Conservation (phyloP, 2,113 vertebrate species). For the Recurvirostra avosetta region DNA sequence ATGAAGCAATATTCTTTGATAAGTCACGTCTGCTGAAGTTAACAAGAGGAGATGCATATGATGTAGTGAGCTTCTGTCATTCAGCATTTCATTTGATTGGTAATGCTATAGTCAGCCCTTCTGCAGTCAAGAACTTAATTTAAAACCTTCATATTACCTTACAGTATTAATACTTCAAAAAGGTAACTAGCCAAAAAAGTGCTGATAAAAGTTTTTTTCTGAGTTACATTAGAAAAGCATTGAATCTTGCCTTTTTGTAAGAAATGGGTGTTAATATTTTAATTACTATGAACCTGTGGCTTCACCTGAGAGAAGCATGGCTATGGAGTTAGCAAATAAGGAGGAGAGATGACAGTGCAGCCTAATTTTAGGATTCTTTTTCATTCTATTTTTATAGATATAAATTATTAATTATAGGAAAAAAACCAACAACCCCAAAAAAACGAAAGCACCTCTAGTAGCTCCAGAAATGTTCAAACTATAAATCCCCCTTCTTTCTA, state of each 20-base stretch:
- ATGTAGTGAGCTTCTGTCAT: not conserved
- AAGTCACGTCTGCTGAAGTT: slow-evolving; percentile 8
- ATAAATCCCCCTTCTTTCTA: not conserved
- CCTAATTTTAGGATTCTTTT: not conserved
- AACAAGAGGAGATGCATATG: not conserved
- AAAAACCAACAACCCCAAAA: accelerated
- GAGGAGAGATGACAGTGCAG: not conserved
- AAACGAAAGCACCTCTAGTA: not conserved
- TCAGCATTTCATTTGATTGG: not conserved
- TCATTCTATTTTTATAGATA: not conserved
- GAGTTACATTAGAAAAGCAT: not conserved
- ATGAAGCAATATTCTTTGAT: not conserved
- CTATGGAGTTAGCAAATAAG: not conserved
- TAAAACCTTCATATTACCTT: not conserved
- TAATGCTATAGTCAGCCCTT: not conserved
- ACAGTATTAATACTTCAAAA: not conserved
- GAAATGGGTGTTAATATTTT: not conserved
- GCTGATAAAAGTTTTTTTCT: not conserved
- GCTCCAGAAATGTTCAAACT: not conserved
- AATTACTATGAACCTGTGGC: not conserved
- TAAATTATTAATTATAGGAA: not conserved
- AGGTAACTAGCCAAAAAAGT: not conserved
- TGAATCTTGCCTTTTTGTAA: not conserved
- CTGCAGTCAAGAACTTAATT: not conserved
- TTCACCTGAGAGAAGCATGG: not conserved